Conservation (phyloP, 2,797 vertebrate genomes). For the Rhinichthys osculus region DNA sequence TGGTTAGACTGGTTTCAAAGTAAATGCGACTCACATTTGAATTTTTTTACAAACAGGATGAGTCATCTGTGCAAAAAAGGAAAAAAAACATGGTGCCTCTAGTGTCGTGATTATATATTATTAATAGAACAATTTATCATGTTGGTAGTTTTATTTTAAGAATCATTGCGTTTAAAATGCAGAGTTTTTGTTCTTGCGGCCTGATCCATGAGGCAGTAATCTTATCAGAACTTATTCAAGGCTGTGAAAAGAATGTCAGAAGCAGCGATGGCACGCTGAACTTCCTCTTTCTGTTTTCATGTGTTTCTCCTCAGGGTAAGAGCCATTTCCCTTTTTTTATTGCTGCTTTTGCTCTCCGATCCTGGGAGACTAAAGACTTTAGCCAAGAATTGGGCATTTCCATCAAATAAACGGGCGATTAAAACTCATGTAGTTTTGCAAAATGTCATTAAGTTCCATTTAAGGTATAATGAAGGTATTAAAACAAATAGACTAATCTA, state of each 20-base stretch:
- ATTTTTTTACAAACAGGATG: conserved; percentile 9
- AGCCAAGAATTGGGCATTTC: background rate
- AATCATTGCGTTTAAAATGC: background rate
- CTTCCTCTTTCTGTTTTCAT: conserved; percentile 46
- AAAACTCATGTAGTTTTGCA: background rate
- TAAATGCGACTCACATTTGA: conserved; percentile 41
- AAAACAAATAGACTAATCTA: background rate
- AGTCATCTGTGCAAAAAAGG: conserved; percentile 1
- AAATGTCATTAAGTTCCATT: conserved; percentile 5
- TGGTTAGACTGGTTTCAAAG: conserved; percentile 42
- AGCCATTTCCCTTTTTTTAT: conserved; percentile 46
- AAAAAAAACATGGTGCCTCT: background rate
- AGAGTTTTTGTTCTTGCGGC: background rate
- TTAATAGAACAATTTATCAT: background rate
- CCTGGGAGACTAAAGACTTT: conserved; percentile 31
- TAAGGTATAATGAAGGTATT: background rate
- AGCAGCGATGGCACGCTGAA: conserved; percentile 4
- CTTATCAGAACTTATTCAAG: conserved; percentile 24
- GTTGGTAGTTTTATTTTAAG: conserved; percentile 10
- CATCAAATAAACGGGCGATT: background rate
- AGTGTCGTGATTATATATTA: background rate
- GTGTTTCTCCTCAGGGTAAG: conserved; percentile 35
- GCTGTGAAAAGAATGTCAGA: conserved; percentile 6
- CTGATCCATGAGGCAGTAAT: conserved; percentile 2
- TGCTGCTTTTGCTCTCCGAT: conserved; percentile 29